Base-by-base conservation (phyloP, 1,140 invertebrate genomes). In the Adoxophyes honmai region DNA sequence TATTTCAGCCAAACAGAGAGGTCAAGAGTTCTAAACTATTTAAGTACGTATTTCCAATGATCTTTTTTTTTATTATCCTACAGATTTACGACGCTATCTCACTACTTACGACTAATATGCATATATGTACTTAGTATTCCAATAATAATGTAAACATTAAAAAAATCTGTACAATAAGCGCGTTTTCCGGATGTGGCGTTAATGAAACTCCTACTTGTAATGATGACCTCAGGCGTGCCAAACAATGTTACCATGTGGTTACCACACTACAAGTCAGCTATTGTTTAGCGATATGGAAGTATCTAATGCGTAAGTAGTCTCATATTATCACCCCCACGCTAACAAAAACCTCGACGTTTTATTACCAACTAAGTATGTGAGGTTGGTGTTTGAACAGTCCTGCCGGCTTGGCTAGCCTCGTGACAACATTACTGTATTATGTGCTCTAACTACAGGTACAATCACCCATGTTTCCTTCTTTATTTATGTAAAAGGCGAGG, bases 401-500 rank as follows among this genome's bases (percentile, higher is more conserved):
- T 28, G 18, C 42, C 42, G 42, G 39, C 16, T 18, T 15, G 11
- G 38, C 14, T 7, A 14, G n/a, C 42, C n/a, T 2, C 11, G n/a
- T 33, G 39, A 21, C 6, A 48, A 7, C 11, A n/a, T 9, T 33
- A 14, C 14, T 11, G 42, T 33, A n/a, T 18, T 4, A n/a, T 16
- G 10, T 18, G 6, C 42, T 18, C 21, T 48, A 48, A 28, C 11
- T 21, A 48, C 21, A n/a, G n/a, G n/a, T n/a, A 48, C 16, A 28
- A 33, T 48, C 21, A n/a, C 5, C 21, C 21, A 33, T 48, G 11
- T 28, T 28, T 3, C 21, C 2, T 28, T 48, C 18, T 16, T 28
- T 18, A 1, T 21, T 48, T 48, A 44, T 48, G 18, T 48, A 48
- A 48, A 48, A 21, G 42, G 42, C 16, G 10, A 48, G 42, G 42